Base-by-base conservation (phyloP, 2,888 invertebrate species). In the Melolontha melolontha region DNA sequence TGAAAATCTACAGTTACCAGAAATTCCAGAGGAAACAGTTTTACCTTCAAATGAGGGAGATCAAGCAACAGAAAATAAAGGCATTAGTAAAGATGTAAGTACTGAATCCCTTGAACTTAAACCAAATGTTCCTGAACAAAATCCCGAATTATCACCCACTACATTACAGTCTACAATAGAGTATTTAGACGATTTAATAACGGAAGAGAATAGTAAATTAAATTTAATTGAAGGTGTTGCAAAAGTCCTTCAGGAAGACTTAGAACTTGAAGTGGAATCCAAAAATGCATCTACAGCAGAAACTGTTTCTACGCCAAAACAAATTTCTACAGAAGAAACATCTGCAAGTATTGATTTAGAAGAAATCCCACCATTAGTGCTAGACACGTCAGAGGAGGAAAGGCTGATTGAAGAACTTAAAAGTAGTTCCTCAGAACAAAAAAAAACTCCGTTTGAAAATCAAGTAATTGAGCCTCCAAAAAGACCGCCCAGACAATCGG, bases 401-500 rank as follows among this genome's bases (percentile, higher is more conserved):
- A 55, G 55, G 16, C 42, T 65, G 12, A 55, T 67, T 16, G 68
- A 71, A 42, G 68, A 66, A 49, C 41, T 51, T n/a, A 55, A 57
- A 42, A 34, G 1, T 14, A 47, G 17, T 44, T 34, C 39, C 44
- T 29, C 59, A 40, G 66, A 52, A 63, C 77, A 82, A 80, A 82
- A 83, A 81, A 83, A 81, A 82, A 82, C 82, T 80, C 74, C 82
- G 75, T 76, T 78, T 75, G 75, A 76, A 54, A 71, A 86, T 71
- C 86, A 70, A 64, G 7, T 86, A 4, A 85, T 85, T 70, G 77
- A 86, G 54, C 83, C 85, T 50, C 86, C 87, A 0, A 80, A 85
- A 55, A 77, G 86, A 52, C 86, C 85, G 70, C 84, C 86, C 7
- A 71, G 75, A 69, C 66, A 62, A 27, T 66, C 69, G 5, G 64